Percentiles rank a stretch among this genome's conserved stretches.
phyloP scores from a whole-genome alignment of 2,113 vertebrate species.

The Cygnus buccinator region DNA sequence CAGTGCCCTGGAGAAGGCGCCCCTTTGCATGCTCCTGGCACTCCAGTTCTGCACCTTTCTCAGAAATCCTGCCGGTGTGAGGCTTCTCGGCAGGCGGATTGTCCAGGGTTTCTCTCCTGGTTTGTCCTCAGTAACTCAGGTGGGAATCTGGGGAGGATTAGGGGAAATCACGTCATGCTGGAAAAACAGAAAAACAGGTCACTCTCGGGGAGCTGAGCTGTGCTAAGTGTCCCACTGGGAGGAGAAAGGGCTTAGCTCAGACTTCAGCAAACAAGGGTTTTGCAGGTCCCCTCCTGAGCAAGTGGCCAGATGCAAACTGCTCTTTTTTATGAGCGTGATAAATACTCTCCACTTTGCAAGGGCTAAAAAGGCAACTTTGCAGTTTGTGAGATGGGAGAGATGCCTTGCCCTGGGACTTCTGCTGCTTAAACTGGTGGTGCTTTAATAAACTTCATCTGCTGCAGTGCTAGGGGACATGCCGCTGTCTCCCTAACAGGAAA shows the following conservation, averaged over 20 bases:
- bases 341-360: not conserved
- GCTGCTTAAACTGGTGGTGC: not conserved
- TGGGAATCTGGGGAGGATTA: not conserved
- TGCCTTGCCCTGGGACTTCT: not conserved
- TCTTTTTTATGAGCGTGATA: not conserved
- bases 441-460: not conserved
- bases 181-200: not conserved
- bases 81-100: not conserved
- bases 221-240: not conserved
- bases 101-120: not conserved
- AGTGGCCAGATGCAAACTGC: not conserved
- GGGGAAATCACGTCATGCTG: not conserved
- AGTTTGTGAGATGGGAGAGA: not conserved
- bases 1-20: not conserved
- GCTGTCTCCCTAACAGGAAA: not conserved
- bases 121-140: not conserved
- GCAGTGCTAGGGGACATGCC: accelerated
- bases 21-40: not conserved
- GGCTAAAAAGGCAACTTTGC: not conserved
- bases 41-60: not conserved
- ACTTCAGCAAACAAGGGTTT: not conserved
- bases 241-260: not conserved
- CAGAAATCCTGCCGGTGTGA: not conserved
- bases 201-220: not conserved
- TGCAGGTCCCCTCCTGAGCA: not conserved